Evolutionary conservation across 2,797 vertebrate species (phyloP), one percentile per base, ranked within the genome.

Genomic region (Cyprinella venusta): DNA sequence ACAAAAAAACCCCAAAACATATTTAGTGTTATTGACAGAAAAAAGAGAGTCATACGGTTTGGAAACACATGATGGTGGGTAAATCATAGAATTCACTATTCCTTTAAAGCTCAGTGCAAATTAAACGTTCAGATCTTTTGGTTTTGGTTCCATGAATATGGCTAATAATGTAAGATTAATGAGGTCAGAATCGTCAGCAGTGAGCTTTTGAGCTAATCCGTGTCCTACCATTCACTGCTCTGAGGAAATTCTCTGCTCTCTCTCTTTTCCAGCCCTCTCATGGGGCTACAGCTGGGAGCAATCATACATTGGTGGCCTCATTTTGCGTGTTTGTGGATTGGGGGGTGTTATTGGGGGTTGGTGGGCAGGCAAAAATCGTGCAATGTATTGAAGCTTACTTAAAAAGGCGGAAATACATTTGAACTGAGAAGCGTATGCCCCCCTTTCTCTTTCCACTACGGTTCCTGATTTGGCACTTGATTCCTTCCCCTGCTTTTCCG

Each of bases 401-500:
- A 75, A 88, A 48, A 91, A 90, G 87, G 9, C 30, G 69, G 65
- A 89, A 85, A 64, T 40, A 2, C 81, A 87, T 92, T 87, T 91
- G 65, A 88, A 92, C 89, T 84, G 82, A 77, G 40, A n/a, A 18
- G 72, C 63, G 48, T 82, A 82, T 82, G 83, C 88, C 84, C 69
- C 61, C 80, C 80, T 83, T 84, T 89, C 86, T 90, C 33, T 36
- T 72, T 84, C 45, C 59, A 69, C 69, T 70, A 50, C 52, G 3
- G 56, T 75, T 78, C 40, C 91, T 92, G 88, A 92, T 93, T 89
- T 85, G 45, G 69, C 76, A 61, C 90, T 91, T 90, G 91, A 87
- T 89, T 91, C 64, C 42, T 79, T 87, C 86, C 86, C 59, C 84
- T 85, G 76, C 89, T 89, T 88, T 81, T 89, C 85, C 68, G 78